Percentiles rank a stretch among this genome's conserved stretches.
Evolutionary conservation across 1,140 invertebrate species (phyloP).

Genomic region (Apis mellifera): DNA sequence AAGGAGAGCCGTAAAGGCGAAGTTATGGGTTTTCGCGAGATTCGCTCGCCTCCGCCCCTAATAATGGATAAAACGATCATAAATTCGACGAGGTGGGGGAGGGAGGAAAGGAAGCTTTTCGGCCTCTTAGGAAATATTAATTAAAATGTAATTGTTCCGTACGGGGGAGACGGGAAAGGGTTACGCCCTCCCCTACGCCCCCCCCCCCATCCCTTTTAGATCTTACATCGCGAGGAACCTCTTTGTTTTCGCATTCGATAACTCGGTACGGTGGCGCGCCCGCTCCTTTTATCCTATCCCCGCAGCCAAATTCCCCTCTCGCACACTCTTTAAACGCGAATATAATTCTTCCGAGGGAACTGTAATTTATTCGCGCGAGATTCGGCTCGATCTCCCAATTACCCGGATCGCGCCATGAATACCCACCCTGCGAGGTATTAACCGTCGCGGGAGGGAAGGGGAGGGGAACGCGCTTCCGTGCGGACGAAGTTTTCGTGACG

Average conservation of each 20-base stretch:
- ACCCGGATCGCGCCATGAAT: background rate
- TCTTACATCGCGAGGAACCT: slow-evolving; percentile 60
- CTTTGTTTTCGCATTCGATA: slow-evolving; percentile 71
- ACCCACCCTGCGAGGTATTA: too few relatives aligned
- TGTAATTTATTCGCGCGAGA: slow-evolving; percentile 30
- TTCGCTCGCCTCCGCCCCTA: slow-evolving; percentile 75
- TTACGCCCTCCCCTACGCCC: slow-evolving; percentile 38
- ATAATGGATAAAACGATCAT: slow-evolving; percentile 83
- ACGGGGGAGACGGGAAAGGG: slow-evolving; percentile 65
- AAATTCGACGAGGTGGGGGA: slow-evolving; percentile 76
- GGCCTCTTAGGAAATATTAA: slow-evolving; percentile 82
- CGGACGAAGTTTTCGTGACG: background rate
- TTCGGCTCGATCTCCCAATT: slow-evolving; percentile 17
- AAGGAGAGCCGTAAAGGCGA: slow-evolving; percentile 77
- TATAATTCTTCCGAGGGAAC: slow-evolving; percentile 34
- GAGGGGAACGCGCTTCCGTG: background rate
- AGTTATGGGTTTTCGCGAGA: slow-evolving; percentile 79
- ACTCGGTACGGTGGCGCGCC: slow-evolving; percentile 33
- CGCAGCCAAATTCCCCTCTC: slow-evolving; percentile 16
- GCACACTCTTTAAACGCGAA: slow-evolving; percentile 42
- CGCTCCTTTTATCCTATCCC: slow-evolving; percentile 31
- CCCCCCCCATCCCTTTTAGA: slow-evolving; percentile 48
- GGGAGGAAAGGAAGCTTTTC: slow-evolving; percentile 69
- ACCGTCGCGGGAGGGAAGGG: background rate
- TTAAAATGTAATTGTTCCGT: slow-evolving; percentile 82